Evolutionary conservation across 2,113 vertebrate genomes (phyloP).

Genomic region (Semnopithecus entellus): DNA sequence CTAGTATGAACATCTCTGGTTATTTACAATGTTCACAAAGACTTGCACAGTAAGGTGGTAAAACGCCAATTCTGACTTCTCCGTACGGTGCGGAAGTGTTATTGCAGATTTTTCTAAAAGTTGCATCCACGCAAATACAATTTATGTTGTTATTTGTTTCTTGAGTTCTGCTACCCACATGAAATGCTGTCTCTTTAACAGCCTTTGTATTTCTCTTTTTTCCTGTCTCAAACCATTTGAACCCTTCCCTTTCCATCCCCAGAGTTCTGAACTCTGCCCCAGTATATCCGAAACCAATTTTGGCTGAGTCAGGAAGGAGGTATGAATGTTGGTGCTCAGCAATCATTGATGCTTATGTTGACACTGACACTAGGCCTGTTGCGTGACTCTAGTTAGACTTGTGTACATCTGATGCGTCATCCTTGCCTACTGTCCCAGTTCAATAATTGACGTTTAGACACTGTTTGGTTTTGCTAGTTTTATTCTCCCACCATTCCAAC

Average conservation of each 20-base stretch:
- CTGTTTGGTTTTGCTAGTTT: background rate
- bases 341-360: background rate
- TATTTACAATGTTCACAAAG: background rate
- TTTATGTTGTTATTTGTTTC: background rate
- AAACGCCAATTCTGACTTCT: background rate
- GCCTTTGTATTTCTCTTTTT: background rate
- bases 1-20: background rate
- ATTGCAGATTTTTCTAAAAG: background rate
- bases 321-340: background rate
- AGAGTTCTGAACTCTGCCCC: background rate
- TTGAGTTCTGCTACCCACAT: background rate
- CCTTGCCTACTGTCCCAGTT: background rate
- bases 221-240: background rate
- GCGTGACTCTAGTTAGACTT: background rate
- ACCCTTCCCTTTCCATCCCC: accelerated
- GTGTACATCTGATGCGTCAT: background rate
- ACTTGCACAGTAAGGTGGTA: accelerated
- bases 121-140: background rate
- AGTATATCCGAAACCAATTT: background rate
- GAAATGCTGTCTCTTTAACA: background rate
- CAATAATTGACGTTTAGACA: background rate
- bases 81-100: background rate
- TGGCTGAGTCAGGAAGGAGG: background rate
- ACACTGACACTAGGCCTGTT: background rate
- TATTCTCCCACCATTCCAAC: background rate